A percentile compares a stretch with the other conserved stretches of the same genome.
Conservation (phyloP, 1,140 invertebrate species). For the Temnothorax nylanderi region DNA sequence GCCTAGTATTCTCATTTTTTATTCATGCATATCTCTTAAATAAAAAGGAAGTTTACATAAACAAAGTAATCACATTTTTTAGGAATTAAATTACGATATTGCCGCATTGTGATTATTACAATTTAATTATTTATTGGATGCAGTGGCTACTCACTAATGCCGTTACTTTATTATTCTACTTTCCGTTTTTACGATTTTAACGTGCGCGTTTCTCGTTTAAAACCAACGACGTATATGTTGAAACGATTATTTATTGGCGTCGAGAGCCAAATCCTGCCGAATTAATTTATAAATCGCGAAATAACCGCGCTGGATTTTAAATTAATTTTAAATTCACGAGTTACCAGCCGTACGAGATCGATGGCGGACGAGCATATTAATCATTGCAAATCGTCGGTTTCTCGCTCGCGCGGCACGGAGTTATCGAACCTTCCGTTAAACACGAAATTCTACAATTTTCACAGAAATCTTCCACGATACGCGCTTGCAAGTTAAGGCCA, state of each 20-base stretch:
- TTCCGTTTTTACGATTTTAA: conserved; percentile 16
- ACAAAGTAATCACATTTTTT: neutral
- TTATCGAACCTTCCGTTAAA: conserved; percentile 14
- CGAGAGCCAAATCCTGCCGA: conserved; percentile 44
- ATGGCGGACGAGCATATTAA: conserved; percentile 36
- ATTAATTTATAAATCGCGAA: conserved; percentile 55
- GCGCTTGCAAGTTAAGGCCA: neutral
- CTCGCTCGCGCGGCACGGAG: neutral
- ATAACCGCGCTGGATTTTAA: conserved; percentile 53
- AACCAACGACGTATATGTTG: conserved; percentile 37
- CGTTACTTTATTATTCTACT: neutral
- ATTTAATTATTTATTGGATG: neutral
- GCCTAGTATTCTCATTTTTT: neutral
- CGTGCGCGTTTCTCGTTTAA: conserved; percentile 19
- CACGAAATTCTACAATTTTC: neutral
- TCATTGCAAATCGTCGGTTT: conserved; percentile 4
- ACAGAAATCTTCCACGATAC: neutral
- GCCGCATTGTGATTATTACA: neutral
- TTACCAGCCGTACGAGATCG: conserved; percentile 6
- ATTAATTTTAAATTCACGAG: conserved; percentile 51
- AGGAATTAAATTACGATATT: neutral
- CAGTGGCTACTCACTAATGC: neutral
- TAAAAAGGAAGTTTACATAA: neutral
- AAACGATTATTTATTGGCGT: conserved; percentile 54
- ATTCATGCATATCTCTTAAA: neutral